These are phyloP conservation scores for Zeus faber DNA, from an alignment of 2,113 vertebrate genomes.

Conservation along the genomic window DNA sequence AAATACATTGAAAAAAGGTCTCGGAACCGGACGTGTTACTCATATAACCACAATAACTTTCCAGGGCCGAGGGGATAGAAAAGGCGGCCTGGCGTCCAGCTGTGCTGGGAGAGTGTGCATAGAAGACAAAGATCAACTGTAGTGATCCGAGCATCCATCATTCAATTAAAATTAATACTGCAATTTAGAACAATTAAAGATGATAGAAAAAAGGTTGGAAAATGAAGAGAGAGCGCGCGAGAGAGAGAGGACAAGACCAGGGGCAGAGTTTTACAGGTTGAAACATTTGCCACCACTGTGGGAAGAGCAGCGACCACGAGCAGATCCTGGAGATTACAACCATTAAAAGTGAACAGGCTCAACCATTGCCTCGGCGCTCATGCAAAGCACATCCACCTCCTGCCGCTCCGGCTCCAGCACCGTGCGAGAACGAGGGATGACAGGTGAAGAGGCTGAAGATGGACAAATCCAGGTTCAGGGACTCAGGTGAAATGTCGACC, in stretches of 20 bases:
- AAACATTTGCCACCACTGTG: conserved; percentile 4
- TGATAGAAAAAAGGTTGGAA: too few relatives aligned
- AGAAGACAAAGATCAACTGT: conserved; percentile 48
- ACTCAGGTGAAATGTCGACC: too few relatives aligned
- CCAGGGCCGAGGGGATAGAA: conserved; percentile 25
- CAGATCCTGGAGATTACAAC: conserved; percentile 22
- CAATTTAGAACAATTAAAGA: conserved; percentile 16
- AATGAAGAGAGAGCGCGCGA: conserved; percentile 8
- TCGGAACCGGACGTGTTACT: conserved; percentile 8
- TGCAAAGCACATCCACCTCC: conserved; percentile 50
- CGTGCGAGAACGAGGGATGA: conserved; percentile 38
- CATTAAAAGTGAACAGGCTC: conserved; percentile 14
- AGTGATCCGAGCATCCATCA: conserved; percentile 40
- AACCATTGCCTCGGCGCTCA: conserved; percentile 37
- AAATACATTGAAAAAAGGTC: conserved; percentile 17
- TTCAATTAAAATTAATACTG: conserved; percentile 59
- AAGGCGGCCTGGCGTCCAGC: conserved; percentile 3
- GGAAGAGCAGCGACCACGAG: conserved; percentile 33
- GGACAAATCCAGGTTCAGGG: conserved; percentile 41
- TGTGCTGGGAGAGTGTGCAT: conserved; percentile 58
- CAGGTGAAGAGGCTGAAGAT: conserved; percentile 29
- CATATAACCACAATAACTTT: conserved; percentile 13
- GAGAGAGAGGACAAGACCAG: conserved; percentile 39
- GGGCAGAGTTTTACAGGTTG: conserved; percentile 22
- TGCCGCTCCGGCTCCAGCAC: conserved; percentile 64